Percentiles rank a stretch among this genome's conserved stretches.
These are phyloP conservation scores for Myrmophylax atrothorax DNA, from an alignment of 2,113 vertebrate genomes.

Conservation along the genomic window DNA sequence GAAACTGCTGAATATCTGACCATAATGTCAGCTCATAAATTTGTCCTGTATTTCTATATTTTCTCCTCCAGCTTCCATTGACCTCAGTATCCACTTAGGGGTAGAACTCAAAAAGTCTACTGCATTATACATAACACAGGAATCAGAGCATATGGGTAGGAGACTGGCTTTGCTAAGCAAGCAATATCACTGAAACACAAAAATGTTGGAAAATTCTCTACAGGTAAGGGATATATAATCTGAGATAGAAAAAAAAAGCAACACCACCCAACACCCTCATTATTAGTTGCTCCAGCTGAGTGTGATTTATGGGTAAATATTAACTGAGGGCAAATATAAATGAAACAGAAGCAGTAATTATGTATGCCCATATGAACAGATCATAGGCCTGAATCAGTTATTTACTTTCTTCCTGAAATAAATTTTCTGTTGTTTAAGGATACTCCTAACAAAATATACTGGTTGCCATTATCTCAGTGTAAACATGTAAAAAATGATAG, in stretches of 20 bases:
- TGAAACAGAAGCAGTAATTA: not conserved
- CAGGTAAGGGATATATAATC: not conserved
- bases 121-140: not conserved
- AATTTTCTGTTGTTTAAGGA: not conserved
- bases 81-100: not conserved
- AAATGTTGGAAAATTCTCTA: conserved; percentile 24
- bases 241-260: not conserved
- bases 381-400: not conserved
- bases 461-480: not conserved
- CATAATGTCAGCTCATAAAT: not conserved
- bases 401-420: not conserved
- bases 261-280: not conserved
- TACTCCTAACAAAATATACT: not conserved
- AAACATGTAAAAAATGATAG: not conserved
- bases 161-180: not conserved
- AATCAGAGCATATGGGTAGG: not conserved
- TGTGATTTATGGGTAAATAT: not conserved
- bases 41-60: not conserved
- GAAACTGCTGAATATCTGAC: not conserved
- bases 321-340: not conserved
- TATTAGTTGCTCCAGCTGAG: conserved; percentile 50
- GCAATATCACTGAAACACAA: conserved; percentile 16
- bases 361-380: not conserved
- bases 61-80: not conserved
- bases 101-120: not conserved